Evolutionary conservation across 2,888 invertebrate genomes (phyloP).

Genomic region (Netelia inedita): DNA sequence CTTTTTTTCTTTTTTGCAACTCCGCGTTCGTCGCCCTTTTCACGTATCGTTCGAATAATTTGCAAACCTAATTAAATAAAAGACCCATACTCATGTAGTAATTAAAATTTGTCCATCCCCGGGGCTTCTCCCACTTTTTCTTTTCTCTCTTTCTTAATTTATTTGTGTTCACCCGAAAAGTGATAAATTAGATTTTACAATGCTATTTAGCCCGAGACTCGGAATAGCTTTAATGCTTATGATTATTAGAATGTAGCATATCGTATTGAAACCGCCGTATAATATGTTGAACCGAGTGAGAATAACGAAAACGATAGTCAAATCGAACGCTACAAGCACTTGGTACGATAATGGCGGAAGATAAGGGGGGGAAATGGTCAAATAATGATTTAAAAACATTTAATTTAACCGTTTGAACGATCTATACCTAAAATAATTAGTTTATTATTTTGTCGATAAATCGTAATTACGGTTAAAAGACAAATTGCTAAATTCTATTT

Average conservation of each 20-base stretch:
- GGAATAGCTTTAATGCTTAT: conserved; percentile 63
- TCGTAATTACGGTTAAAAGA: background rate
- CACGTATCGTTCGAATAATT: conserved; percentile 18
- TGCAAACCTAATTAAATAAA: conserved; percentile 20
- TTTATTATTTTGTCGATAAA: background rate
- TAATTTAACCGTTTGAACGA: background rate
- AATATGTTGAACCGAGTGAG: conserved; percentile 54
- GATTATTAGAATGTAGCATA: conserved; percentile 69
- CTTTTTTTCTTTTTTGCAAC: background rate
- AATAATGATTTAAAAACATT: background rate
- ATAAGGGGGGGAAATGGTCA: background rate
- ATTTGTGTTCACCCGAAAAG: conserved; percentile 69
- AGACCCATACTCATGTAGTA: conserved; percentile 24
- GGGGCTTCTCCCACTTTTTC: conserved; percentile 21
- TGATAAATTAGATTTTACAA: conserved; percentile 78
- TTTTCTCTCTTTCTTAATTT: conserved; percentile 68
- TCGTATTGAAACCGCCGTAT: conserved; percentile 64
- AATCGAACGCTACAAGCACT: conserved; percentile 40
- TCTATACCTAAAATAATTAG: background rate
- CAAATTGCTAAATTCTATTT: background rate
- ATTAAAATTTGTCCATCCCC: conserved; percentile 55
- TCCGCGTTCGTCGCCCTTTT: conserved; percentile 4
- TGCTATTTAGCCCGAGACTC: conserved; percentile 58
- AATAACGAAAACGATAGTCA: conserved; percentile 13
- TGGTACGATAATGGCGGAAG: background rate